Evolutionary conservation across 2,888 invertebrate species (phyloP).

Genomic region (Drosophila ustulata): DNA sequence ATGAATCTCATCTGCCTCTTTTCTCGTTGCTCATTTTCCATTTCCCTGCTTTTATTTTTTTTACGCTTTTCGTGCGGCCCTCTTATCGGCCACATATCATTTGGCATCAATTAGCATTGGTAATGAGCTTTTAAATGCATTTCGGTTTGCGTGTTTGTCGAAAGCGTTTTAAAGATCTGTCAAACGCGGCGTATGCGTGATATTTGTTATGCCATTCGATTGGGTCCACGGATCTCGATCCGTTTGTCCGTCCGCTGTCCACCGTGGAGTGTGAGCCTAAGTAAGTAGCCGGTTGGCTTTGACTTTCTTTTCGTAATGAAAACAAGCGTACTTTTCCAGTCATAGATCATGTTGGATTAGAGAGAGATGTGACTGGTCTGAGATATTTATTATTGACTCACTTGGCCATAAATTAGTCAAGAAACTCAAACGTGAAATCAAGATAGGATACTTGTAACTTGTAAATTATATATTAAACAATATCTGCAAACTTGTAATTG

Average conservation of each 20-base stretch:
- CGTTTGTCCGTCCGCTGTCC: not conserved
- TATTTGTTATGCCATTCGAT: conserved; percentile 56
- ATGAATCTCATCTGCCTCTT: conserved; percentile 34
- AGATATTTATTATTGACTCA: not conserved
- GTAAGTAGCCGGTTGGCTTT: conserved; percentile 36
- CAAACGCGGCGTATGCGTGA: conserved; percentile 66
- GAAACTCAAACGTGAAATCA: not conserved
- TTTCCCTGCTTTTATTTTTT: not conserved
- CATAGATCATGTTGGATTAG: conserved; percentile 7
- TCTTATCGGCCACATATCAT: conserved; percentile 27
- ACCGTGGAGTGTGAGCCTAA: conserved; percentile 20
- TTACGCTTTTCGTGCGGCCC: not conserved
- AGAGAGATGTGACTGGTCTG: not conserved
- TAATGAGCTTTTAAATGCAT: conserved; percentile 78
- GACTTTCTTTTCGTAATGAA: conserved; percentile 51
- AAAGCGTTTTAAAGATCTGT: conserved; percentile 55
- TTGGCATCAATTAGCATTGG: conserved; percentile 75
- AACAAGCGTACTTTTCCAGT: conserved; percentile 9
- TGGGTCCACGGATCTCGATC: conserved; percentile 9
- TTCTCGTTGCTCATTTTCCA: conserved; percentile 20
- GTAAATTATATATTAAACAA: not conserved
- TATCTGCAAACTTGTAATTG: not conserved
- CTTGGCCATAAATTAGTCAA: not conserved
- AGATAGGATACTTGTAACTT: not conserved
- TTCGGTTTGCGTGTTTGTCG: conserved; percentile 61